phyloP scores from a whole-genome alignment of 2,113 vertebrate genomes.

The Labrus mixtus region DNA sequence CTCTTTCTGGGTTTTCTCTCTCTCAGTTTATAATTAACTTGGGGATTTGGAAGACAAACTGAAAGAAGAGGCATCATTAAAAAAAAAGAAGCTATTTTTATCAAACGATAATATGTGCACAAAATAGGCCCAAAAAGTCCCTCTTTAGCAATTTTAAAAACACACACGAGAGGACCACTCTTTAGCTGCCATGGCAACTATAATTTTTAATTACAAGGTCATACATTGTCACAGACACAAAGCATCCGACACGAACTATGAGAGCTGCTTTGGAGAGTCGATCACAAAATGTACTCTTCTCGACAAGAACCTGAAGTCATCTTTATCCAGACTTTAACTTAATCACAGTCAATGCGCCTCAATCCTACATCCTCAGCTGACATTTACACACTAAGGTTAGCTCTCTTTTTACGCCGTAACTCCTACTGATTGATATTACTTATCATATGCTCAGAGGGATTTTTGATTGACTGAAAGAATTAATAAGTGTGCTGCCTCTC shows the following conservation, averaged over 20 bases:
- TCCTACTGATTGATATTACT: constrained; percentile 1
- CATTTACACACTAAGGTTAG: neutral
- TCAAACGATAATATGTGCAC: neutral
- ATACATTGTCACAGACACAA: neutral
- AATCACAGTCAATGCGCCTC: neutral
- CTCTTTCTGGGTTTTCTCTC: neutral
- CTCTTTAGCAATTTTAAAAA: neutral
- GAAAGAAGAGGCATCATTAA: neutral
- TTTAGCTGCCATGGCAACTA: neutral
- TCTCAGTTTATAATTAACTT: neutral
- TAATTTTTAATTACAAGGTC: neutral
- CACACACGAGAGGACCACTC: neutral
- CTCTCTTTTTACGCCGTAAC: neutral
- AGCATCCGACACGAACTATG: neutral
- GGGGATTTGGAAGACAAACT: neutral
- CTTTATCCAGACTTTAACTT: neutral
- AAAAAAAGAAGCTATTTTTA: neutral
- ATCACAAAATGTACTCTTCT: no score
- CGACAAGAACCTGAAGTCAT: neutral
- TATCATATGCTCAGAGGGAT: constrained; percentile 9
- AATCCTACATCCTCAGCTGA: neutral
- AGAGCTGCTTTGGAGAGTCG: neutral
- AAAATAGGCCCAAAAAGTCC: neutral
- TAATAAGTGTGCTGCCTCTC: neutral
- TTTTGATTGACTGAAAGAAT: constrained; percentile 2